A percentile compares a stretch with the other conserved stretches of the same genome.
phyloP scores from a whole-genome alignment of 2,888 invertebrate species.

The Torymus tubicola region DNA sequence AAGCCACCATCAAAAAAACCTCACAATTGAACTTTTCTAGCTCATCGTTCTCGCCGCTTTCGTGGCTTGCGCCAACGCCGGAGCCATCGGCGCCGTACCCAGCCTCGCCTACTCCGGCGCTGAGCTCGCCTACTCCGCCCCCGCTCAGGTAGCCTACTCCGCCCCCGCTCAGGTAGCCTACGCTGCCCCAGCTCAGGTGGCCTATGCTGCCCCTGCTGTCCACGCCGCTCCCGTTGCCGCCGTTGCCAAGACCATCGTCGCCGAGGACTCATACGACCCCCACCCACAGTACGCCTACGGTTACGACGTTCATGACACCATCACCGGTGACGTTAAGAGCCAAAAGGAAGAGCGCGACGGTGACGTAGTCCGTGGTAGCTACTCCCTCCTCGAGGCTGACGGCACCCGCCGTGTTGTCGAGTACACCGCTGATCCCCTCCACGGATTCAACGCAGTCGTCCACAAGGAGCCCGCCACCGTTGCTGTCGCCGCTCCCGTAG shows the following conservation, averaged over 20 bases:
- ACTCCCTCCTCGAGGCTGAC: slow-evolving; percentile 77
- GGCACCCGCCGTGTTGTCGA: slow-evolving; percentile 74
- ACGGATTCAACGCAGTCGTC: slow-evolving; percentile 73
- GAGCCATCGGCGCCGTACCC: not conserved
- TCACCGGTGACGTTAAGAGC: slow-evolving; percentile 71
- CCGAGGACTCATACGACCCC: slow-evolving; percentile 62
- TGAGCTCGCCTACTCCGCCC: slow-evolving; percentile 9
- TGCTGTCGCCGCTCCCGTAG: slow-evolving; percentile 16
- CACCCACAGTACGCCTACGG: slow-evolving; percentile 74
- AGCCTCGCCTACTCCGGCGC: not conserved
- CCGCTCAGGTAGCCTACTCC: slow-evolving; percentile 5
- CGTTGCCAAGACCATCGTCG: slow-evolving; percentile 39
- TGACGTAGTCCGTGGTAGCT: slow-evolving; percentile 73
- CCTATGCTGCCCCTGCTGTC: slow-evolving; percentile 22
- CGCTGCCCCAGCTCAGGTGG: not conserved
- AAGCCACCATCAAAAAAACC: too few species aligned
- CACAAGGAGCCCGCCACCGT: slow-evolving; percentile 65
- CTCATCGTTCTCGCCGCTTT: slow-evolving; percentile 30
- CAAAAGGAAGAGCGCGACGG: slow-evolving; percentile 72
- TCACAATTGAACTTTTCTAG: not conserved
- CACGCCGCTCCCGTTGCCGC: not conserved
- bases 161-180: slow-evolving; percentile 14
- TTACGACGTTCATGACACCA: slow-evolving; percentile 70
- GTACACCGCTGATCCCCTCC: slow-evolving; percentile 55
- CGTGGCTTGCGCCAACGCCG: slow-evolving; percentile 32